Evolutionary conservation across 2,113 vertebrate species (phyloP), one percentile per base, ranked within the genome.

Genomic region (Aramus guarauna): DNA sequence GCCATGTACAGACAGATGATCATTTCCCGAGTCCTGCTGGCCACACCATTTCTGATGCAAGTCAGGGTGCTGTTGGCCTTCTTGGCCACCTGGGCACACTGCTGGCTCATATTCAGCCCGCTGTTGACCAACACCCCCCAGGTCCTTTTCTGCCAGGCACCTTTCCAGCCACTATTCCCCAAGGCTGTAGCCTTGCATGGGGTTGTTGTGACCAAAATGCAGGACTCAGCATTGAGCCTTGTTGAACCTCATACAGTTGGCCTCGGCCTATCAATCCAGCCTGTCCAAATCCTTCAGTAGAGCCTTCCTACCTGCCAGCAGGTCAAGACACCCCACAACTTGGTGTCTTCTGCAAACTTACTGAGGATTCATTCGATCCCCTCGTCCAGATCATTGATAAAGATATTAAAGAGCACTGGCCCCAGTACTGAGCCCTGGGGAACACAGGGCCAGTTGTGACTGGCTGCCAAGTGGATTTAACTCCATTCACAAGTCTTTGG

Each of bases 1-100:
- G 24, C 55, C 0, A 4, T 12, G 21, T 41, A 52, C 17, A 63
- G 4, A 3, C 22, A 47, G 2, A 34, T 1, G 1, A 63, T 41
- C 29, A 27, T 22, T 26, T 34, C 59, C 29, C 45, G 50, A 4
- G 3, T 19, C 15, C 29, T 34, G 21, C 45, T 34, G 36, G 22
- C 23, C 30, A 43, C 32, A 8, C 29, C n/a, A 5, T 12, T 64
- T 3, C 37, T 26, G 13, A 41, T 34, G 34, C 9, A 63, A 12
- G 36, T 10, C 23, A 64, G 48, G 27, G 32, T 24, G 15, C 16
- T 2, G 3, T 26, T 41, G 75, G 36, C 17, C 12, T 78, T 63
- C 29, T 63, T 63, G 47, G 47, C 59, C 21, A 26, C 29, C 26
- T 32, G 21, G 75, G 5, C n/a, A 62, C 27, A 39, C 60, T n/a